These are phyloP conservation scores for Upupa epops DNA, from an alignment of 2,113 vertebrate species.

Conservation along the genomic window DNA sequence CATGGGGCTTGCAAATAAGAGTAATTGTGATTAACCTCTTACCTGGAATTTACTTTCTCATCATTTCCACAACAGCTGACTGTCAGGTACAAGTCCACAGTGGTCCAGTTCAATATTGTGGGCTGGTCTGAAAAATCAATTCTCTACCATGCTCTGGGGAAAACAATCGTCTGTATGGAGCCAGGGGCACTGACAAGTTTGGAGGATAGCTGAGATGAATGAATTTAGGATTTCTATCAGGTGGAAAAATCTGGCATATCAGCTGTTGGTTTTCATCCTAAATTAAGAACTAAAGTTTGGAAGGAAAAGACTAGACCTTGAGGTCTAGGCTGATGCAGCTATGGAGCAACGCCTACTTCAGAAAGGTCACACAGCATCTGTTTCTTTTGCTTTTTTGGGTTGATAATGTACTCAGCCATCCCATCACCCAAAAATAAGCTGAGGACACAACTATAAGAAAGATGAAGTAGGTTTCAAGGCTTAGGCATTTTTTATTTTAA, in stretches of 20 bases:
- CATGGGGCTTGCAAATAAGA: not conserved
- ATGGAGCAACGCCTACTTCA: rapidly evolving
- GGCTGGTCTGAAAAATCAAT: not conserved
- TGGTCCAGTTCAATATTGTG: rapidly evolving
- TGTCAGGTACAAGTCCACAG: not conserved
- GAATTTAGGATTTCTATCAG: not conserved
- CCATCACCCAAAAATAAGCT: not conserved
- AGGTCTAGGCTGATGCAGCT: not conserved
- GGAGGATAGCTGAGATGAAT: not conserved
- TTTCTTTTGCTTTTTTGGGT: not conserved
- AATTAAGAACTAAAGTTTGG: not conserved
- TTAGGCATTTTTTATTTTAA: not conserved
- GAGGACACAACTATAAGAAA: not conserved
- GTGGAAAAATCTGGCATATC: not conserved
- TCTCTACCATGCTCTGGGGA: not conserved
- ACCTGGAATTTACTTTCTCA: not conserved
- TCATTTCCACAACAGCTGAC: not conserved
- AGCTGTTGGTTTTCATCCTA: not conserved
- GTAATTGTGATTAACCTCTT: not conserved
- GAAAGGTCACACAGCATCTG: not conserved
- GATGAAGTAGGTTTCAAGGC: not conserved
- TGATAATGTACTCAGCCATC: not conserved
- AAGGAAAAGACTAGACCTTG: not conserved
- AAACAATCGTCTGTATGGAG: not conserved
- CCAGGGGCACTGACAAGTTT: not conserved